phyloP scores from a whole-genome alignment of 2,888 invertebrate genomes.

The Macrophya alboannulata region DNA sequence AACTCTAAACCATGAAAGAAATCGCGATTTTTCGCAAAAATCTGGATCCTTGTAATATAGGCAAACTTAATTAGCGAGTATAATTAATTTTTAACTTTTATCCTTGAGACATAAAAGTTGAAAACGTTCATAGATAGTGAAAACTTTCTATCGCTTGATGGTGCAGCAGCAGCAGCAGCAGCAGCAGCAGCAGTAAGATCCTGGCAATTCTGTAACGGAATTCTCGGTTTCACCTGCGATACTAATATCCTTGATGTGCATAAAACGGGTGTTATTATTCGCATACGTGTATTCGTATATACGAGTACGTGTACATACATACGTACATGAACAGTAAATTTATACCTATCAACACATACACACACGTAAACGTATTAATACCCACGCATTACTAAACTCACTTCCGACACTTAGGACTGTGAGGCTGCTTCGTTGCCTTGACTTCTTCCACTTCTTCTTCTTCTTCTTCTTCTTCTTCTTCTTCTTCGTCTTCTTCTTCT shows the following conservation, averaged over 20 bases:
- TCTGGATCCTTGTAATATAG: background rate
- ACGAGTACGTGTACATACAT: background rate
- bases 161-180: background rate
- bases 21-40: background rate
- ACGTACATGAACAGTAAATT: background rate
- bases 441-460: background rate
- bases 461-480: background rate
- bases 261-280: constrained; percentile 5
- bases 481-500: background rate
- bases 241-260: background rate
- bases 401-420: constrained; percentile 3
- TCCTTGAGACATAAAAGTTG: background rate
- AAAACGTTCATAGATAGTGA: background rate
- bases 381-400: constrained; percentile 10
- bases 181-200: background rate
- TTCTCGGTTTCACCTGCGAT: constrained; percentile 29
- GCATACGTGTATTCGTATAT: background rate
- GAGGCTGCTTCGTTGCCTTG: constrained; percentile 18
- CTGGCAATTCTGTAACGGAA: constrained; percentile 14
- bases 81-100: constrained; percentile 14
- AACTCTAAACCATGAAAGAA: background rate
- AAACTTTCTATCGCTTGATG: constrained; percentile 30
- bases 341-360: background rate
- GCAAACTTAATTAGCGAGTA: background rate
- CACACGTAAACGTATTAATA: background rate